phyloP scores from a whole-genome alignment of 2,888 invertebrate genomes.

The Andrena dorsata region DNA sequence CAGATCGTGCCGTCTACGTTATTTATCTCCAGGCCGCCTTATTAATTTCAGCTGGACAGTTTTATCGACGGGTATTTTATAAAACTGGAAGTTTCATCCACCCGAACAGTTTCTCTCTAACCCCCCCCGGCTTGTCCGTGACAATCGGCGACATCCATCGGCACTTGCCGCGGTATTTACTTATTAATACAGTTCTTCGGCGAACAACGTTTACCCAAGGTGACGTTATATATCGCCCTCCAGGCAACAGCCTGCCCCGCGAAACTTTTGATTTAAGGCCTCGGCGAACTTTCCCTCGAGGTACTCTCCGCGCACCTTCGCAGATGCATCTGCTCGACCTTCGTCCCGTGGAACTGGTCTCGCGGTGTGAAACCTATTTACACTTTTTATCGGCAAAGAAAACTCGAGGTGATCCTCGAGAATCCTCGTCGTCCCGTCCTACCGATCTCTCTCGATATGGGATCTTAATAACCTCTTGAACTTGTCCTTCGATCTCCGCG shows the following conservation, averaged over 20 bases:
- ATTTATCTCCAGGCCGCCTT: neutral
- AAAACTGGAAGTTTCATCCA: neutral
- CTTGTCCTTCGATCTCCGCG: too few relatives aligned
- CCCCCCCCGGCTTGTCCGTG: neutral
- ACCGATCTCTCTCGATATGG: too few relatives aligned
- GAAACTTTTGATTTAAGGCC: constrained; percentile 45
- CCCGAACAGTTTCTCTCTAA: neutral
- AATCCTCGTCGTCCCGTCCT: too few relatives aligned
- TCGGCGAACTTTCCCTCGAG: constrained; percentile 15
- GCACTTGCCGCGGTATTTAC: neutral
- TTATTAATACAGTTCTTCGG: constrained; percentile 34
- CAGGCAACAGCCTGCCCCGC: constrained; percentile 36
- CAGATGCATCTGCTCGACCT: neutral
- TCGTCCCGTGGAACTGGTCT: neutral
- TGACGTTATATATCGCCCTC: constrained; percentile 26
- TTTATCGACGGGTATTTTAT: neutral
- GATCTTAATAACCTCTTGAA: too few relatives aligned
- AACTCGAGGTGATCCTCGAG: too few relatives aligned
- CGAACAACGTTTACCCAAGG: constrained; percentile 1
- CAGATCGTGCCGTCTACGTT: neutral
- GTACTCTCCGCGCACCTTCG: neutral
- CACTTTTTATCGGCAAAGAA: neutral
- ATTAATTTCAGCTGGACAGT: constrained; percentile 6
- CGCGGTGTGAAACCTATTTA: neutral
- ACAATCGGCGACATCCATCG: neutral